These are phyloP conservation scores for Synanthedon myopaeformis DNA, from an alignment of 2,888 invertebrate species.

Conservation along the genomic window DNA sequence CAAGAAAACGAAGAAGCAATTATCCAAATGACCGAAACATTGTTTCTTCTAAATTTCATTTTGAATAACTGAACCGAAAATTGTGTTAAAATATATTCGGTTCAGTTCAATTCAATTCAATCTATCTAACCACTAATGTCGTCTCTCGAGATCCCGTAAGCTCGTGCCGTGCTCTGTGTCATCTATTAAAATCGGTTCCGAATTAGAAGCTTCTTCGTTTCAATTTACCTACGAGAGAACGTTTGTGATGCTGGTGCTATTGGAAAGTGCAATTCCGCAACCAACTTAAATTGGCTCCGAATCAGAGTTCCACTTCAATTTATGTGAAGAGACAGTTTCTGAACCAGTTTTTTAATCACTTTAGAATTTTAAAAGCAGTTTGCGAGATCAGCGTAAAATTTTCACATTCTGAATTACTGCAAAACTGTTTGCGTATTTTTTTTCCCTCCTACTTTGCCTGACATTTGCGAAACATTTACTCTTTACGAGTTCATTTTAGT, in stretches of 20 bases:
- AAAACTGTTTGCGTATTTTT: too few species aligned
- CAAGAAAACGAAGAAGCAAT: too few species aligned
- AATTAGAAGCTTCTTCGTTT: constrained; percentile 1
- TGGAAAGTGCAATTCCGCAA: constrained; percentile 7
- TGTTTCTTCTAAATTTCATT: too few species aligned
- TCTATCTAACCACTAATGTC: neutral
- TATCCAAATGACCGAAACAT: too few species aligned
- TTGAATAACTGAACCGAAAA: too few species aligned
- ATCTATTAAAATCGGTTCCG: constrained; percentile 2
- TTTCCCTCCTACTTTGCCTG: too few species aligned
- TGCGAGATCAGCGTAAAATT: too few species aligned
- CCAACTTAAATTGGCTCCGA: constrained; percentile 9
- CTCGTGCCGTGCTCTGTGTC: neutral
- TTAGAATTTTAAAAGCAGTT: neutral
- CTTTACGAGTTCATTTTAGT: too few species aligned
- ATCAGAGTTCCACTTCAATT: constrained; percentile 6
- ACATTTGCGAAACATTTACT: too few species aligned
- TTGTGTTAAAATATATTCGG: too few species aligned
- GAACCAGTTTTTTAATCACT: neutral
- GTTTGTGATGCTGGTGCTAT: constrained; percentile 2
- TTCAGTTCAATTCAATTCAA: neutral
- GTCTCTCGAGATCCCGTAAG: neutral
- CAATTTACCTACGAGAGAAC: neutral
- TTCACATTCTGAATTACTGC: too few species aligned
- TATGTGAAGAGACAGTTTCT: constrained; percentile 2